Evolutionary conservation across 2,797 vertebrate genomes (phyloP).

Genomic region (Garrulus glandarius): DNA sequence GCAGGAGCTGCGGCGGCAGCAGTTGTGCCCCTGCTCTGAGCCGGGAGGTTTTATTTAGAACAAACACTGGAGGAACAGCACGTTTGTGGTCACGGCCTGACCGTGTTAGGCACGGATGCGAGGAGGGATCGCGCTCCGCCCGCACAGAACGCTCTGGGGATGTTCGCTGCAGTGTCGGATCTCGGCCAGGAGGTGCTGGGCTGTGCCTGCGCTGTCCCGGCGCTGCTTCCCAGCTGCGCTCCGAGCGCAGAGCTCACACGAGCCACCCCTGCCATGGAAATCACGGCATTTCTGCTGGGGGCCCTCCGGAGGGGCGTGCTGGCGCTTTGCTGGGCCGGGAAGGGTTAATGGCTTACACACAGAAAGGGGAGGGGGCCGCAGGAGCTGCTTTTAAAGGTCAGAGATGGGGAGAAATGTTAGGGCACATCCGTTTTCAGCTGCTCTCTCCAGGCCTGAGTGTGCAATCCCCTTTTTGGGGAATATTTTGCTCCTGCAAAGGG

Average conservation of each 20-base stretch:
- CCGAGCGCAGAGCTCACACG: not conserved
- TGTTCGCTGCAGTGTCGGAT: accelerated
- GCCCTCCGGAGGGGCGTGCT: not conserved
- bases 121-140: not conserved
- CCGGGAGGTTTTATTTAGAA: not conserved
- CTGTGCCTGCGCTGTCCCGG: not conserved
- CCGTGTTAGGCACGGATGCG: not conserved
- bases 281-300: accelerated
- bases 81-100: not conserved
- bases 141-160: not conserved
- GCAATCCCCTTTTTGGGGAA: not conserved
- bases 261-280: not conserved
- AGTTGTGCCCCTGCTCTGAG: not conserved
- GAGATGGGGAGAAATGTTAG: not conserved
- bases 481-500: not conserved
- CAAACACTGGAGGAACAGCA: accelerated
- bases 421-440: not conserved
- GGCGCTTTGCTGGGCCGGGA: not conserved
- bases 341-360: not conserved
- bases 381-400: not conserved
- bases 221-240: not conserved
- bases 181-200: not conserved
- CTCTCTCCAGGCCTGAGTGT: not conserved
- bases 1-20: not conserved
- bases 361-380: not conserved